Base-by-base conservation (phyloP, 2,797 vertebrate species). In the Muraenolepis orangiensis region DNA sequence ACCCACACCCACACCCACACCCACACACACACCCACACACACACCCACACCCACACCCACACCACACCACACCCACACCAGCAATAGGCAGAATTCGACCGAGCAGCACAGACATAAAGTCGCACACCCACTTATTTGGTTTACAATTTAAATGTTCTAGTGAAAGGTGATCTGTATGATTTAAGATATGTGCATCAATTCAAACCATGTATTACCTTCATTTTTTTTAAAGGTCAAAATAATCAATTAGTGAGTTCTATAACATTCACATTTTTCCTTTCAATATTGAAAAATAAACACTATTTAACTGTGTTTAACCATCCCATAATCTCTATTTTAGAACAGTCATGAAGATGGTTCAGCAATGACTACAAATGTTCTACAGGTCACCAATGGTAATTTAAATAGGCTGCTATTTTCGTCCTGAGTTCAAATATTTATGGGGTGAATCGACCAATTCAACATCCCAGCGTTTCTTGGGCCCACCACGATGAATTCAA, bases 1-100 rank as follows among this genome's bases (percentile, higher is more conserved):
- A 72, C 31, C 76, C 31, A 20, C 23, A 40, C n/a, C 13, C 2
- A 69, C 18, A 74, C 72, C 61, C 28, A 76, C 30, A 78, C 51
- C 69, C 40, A 73, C 40, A 64, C 40, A 69, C 29, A 12, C 57
- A 64, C 57, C 11, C 57, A 26, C 8, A n/a, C n/a, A n/a, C n/a
- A n/a, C 13, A 12, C 14, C 14, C 38, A 40, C 11, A 40, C 7
- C 12, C 11, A 40, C 11, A 13, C 12, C 3, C 12, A 12, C 11
- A 14, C 38, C 14, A 14, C 12, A 40, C 14, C n/a, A n/a, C n/a
- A 57, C 5, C n/a, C 1, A 57, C 20, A 40, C 38, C 12, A 11
- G 16, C 46, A 57, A 14, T 46, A 46, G 20, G 51, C 26, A 64
- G 57, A 26, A 64, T 64, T 64, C 23, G 10, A 64, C 57, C n/a